Base-by-base conservation (phyloP, 2,797 vertebrate species). In the Bovichtus diacanthus region DNA sequence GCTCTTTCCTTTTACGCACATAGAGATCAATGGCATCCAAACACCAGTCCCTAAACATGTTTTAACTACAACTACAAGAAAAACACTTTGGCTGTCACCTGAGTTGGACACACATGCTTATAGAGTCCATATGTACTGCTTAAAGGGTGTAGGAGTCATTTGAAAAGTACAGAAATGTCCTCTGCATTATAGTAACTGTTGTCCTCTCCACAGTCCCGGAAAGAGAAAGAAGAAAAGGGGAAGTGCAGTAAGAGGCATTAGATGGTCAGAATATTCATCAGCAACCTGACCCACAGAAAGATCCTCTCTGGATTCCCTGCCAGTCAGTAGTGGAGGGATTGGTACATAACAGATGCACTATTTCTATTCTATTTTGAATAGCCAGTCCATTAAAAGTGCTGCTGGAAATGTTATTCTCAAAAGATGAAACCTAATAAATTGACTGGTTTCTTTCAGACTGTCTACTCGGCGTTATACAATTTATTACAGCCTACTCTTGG, bases 401-500 rank as follows among this genome's bases (percentile, higher is more conserved):
- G 21, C 7, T 63, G 25, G 47, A 73, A 43, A 38, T 41, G n/a
- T 21, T 39, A 56, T 70, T 68, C 19, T 74, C 38, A 23, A 61
- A 53, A 49, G n/a, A 18, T 49, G 34, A 23, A 78, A 71, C 27
- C 12, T 25, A 66, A 9, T 39, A 2, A 71, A 73, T 44, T 44
- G n/a, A 54, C 11, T 44, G 15, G 2, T 66, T 61, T 38, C n/a
- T 60, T 50, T 44, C 8, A 63, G 25, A 27, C n/a, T 27, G 47
- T 39, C 55, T 74, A 39, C 36, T 16, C 10, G 25, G 65, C 29
- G 66, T 71, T 64, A 59, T 63, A 10, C 59, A 29, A 79, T 71
- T 80, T 31, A 83, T 77, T 81, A 50, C 5, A 58, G 39, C 21
- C 23, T 23, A 44, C 64, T 60, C 21, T 43, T 58, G 19, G 53